Evolutionary conservation across 1,140 invertebrate genomes (phyloP).

Genomic region (Papilio glaucus): DNA sequence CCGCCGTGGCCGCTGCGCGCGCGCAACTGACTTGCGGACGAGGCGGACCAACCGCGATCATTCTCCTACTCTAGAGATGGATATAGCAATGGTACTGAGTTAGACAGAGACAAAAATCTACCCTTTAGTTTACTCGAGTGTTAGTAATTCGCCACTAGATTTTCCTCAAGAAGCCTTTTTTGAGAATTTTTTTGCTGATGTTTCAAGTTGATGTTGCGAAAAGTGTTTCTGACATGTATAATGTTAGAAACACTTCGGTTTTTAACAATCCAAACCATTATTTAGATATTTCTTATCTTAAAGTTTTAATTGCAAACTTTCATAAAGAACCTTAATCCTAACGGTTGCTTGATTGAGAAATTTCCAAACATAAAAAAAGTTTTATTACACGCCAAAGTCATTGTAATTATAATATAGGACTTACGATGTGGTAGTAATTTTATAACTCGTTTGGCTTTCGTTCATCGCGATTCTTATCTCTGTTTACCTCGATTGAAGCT

Average conservation of each 20-base stretch:
- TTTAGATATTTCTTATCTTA: too few relatives aligned
- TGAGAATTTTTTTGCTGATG: neutral
- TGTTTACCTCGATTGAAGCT: neutral
- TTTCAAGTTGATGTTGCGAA: neutral
- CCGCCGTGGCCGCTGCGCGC: slow-evolving; percentile 57
- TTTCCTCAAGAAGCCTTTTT: slow-evolving; percentile 18
- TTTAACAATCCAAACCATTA: too few relatives aligned
- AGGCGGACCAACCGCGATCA: slow-evolving; percentile 56
- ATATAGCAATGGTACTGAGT: slow-evolving; percentile 29
- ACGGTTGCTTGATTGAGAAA: too few relatives aligned
- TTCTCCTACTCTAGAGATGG: slow-evolving; percentile 34
- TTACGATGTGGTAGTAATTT: too few relatives aligned
- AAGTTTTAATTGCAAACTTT: too few relatives aligned
- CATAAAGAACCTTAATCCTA: too few relatives aligned
- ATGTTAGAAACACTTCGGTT: too few relatives aligned
- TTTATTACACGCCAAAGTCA: neutral
- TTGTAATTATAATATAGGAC: too few relatives aligned
- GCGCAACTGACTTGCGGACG: slow-evolving; percentile 66
- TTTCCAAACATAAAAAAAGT: too few relatives aligned
- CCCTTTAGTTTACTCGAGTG: neutral
- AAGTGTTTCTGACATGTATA: neutral
- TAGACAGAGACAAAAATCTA: slow-evolving; percentile 33
- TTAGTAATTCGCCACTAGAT: slow-evolving; percentile 27
- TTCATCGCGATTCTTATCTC: neutral
- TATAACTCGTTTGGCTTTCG: neutral